phyloP scores from a whole-genome alignment of 2,113 vertebrate genomes.

The Actenoides hombroni region DNA sequence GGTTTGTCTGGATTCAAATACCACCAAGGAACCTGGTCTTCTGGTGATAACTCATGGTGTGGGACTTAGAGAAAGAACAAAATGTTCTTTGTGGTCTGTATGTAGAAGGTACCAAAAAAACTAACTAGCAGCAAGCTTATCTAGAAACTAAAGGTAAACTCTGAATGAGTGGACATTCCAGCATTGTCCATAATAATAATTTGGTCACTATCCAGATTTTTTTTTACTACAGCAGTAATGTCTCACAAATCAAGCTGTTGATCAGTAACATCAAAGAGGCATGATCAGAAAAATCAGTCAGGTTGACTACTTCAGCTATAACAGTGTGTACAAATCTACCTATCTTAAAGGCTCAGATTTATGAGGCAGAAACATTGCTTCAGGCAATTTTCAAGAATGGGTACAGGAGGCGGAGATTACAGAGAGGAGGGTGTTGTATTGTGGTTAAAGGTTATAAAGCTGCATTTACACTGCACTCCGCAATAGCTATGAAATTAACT shows the following conservation, averaged over 20 bases:
- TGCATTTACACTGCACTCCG: not conserved
- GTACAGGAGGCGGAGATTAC: not conserved
- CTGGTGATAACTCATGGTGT: not conserved
- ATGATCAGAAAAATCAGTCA: conserved; percentile 14
- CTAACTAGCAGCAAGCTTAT: not conserved
- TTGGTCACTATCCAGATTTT: not conserved
- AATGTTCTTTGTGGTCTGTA: not conserved
- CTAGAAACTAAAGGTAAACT: not conserved
- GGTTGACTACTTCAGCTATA: not conserved
- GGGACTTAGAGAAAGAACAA: conserved; percentile 3
- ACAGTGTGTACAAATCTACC: not conserved
- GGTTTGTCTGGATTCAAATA: not conserved
- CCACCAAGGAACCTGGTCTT: not conserved
- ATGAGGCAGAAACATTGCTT: conserved; percentile 22
- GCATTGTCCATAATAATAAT: not conserved
- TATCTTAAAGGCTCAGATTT: conserved; percentile 12
- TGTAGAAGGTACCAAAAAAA: not conserved
- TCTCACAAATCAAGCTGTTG: conserved; percentile 1
- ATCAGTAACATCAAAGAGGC: not conserved
- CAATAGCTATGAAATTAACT: conserved; percentile 51
- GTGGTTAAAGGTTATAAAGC: conserved; percentile 38
- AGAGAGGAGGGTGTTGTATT: not conserved
- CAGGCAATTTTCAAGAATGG: conserved; percentile 43
- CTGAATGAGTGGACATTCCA: not conserved
- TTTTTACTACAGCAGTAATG: not conserved